Conservation (phyloP, 2,113 vertebrate genomes). For the Malaclemys terrapin region DNA sequence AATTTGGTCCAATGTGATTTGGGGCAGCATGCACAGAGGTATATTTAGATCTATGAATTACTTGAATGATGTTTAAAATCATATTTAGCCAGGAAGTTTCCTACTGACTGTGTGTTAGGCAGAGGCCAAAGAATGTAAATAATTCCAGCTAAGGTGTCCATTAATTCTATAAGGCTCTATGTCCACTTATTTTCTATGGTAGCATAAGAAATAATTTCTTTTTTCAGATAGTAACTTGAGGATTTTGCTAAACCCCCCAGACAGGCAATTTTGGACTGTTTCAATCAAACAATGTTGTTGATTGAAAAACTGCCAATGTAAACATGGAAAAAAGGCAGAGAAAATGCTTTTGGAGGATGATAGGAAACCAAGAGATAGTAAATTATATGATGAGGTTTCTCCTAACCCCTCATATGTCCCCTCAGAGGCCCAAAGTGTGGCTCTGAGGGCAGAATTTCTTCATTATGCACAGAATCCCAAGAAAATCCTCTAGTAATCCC, state of each 20-base stretch:
- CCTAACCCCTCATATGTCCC: background rate
- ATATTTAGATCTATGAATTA: background rate
- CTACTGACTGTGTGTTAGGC: background rate
- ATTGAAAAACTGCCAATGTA: background rate
- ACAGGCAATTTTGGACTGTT: background rate
- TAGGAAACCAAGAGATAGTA: background rate
- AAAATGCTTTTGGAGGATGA: background rate
- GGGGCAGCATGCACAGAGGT: background rate
- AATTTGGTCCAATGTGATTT: background rate
- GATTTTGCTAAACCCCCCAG: background rate
- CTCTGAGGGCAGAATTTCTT: constrained; percentile 4
- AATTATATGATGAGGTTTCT: background rate
- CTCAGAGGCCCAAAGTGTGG: background rate
- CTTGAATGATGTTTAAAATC: background rate
- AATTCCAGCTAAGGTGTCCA: background rate
- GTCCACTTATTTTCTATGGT: background rate
- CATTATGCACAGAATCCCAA: background rate
- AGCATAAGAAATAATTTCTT: background rate
- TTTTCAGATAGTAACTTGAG: background rate
- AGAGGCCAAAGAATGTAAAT: background rate
- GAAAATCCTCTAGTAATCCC: constrained; percentile 45
- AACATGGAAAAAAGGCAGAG: background rate
- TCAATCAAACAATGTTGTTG: background rate
- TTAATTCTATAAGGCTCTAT: background rate
- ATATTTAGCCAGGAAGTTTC: background rate